Base-by-base conservation (phyloP, 1,140 invertebrate species). In the Scaptomyza hsui region DNA sequence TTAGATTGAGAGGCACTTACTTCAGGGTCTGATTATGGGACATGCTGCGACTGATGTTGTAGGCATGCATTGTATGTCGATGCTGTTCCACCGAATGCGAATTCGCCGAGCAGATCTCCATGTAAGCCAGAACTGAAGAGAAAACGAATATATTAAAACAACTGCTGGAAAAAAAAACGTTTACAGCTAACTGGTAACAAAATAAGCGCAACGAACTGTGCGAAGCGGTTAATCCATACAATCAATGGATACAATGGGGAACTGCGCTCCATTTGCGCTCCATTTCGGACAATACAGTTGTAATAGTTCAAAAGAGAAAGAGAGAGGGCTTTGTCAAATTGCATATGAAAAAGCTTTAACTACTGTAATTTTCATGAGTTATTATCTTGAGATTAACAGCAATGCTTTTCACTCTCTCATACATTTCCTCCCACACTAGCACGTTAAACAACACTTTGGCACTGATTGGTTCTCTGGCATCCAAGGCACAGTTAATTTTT, bases 51-150 rank as follows among this genome's bases (percentile, higher is more conserved):
- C 80, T 85, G 60, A 95, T 93, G 91, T 96, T 95, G 86, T 95
- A 96, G 7, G 95, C 95, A 88, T 97, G 96, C 79, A 97, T 93
- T 1, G 96, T 97, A 89, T 97, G 96, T 10, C 89, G 89, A 65
- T 90, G 83, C 41, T 83, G 85, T 57, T 78, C 89, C 48, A 90
- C 93, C 65, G 92, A 93, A 56, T 92, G 92, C 21, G 92, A 91
- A 21, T 95, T 95, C 77, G 96, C 96, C 59, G 95, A 96, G 92
- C 96, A 97, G 90, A 98, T 97, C 92, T 98, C 96, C 97, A 98
- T 98, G 92, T 98, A 99, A 44, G 96, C 97, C 95, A 97, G 97
- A 77, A 99, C 97, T 98, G 94, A 4, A 52, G 15, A 18, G 12
- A 59, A 21, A 29, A 3, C 1, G 51, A 44, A 45, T 45, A 32